Conservation (phyloP, 92 coral and sea anemone species). For the Epizoanthus fatuus region DNA sequence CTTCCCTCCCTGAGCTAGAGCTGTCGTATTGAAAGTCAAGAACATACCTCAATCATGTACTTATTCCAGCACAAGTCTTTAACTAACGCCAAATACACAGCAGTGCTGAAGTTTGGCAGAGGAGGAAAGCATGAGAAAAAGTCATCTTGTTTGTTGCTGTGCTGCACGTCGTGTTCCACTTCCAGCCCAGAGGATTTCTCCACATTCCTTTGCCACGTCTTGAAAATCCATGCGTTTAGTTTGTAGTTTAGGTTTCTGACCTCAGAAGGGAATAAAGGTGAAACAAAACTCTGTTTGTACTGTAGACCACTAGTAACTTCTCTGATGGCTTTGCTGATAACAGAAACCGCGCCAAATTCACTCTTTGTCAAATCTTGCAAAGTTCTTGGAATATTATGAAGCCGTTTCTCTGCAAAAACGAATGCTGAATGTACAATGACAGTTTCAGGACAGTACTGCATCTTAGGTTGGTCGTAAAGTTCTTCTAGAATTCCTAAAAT, state of each 20-base stretch:
- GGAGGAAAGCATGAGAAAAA: constrained; percentile 71
- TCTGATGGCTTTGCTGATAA: constrained; percentile 51
- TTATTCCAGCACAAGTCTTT: constrained; percentile 69
- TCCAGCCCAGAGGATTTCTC: background rate
- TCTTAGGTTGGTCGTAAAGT: background rate
- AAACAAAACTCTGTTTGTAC: background rate
- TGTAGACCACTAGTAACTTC: constrained; percentile 53
- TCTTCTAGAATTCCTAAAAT: no score
- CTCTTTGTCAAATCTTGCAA: constrained; percentile 25
- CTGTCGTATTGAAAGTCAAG: background rate
- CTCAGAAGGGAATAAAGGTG: constrained; percentile 38
- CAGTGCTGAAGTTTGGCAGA: constrained; percentile 64
- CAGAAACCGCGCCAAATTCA: constrained; percentile 24
- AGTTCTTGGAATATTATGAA: background rate
- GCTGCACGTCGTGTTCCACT: no score
- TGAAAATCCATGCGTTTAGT: constrained; percentile 80
- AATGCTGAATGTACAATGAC: constrained; percentile 77
- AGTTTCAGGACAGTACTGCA: constrained; percentile 81
- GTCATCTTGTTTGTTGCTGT: constrained; percentile 21
- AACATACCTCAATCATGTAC: constrained; percentile 64
- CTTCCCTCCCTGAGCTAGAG: no score
- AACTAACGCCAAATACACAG: constrained; percentile 59
- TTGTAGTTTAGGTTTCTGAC: constrained; percentile 53
- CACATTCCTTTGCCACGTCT: background rate
- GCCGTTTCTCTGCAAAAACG: constrained; percentile 53